Evolutionary conservation across 1,140 invertebrate genomes (phyloP).

Genomic region (Neelides sp.): DNA sequence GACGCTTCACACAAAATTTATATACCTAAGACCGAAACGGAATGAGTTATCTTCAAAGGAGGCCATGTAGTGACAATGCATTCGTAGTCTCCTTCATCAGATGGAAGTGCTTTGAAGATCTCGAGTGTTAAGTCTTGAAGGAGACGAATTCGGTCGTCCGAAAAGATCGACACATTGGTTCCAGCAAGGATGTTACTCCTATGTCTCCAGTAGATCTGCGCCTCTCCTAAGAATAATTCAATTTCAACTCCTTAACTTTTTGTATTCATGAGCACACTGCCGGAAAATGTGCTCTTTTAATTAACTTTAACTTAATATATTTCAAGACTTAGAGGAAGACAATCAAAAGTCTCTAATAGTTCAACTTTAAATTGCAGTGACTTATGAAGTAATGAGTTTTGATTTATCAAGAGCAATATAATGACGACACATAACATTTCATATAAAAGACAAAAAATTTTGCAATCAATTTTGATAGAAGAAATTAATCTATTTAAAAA

Average conservation of each 20-base stretch:
- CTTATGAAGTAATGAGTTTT: too few species aligned
- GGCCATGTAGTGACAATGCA: slow-evolving; percentile 16
- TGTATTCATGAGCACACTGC: not conserved
- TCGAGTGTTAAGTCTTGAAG: slow-evolving; percentile 24
- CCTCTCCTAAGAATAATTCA: slow-evolving; percentile 11
- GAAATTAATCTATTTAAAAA: too few species aligned
- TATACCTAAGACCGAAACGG: slow-evolving; percentile 21
- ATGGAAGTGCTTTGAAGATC: slow-evolving; percentile 1
- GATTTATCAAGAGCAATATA: too few species aligned
- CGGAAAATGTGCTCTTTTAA: not conserved
- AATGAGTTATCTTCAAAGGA: slow-evolving; percentile 15
- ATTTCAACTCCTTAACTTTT: not conserved
- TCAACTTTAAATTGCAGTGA: not conserved
- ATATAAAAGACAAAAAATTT: too few species aligned
- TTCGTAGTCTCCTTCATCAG: slow-evolving; percentile 25
- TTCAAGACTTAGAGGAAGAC: not conserved
- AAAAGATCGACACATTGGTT: slow-evolving; percentile 15
- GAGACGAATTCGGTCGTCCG: slow-evolving; percentile 17
- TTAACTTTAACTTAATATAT: not conserved
- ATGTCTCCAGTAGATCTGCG: slow-evolving; percentile 24
- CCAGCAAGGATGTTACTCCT: slow-evolving; percentile 19
- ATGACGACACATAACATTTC: too few species aligned
- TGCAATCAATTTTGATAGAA: too few species aligned
- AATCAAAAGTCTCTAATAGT: not conserved
- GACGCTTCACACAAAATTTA: not conserved